Base-by-base conservation (phyloP, 2,113 vertebrate species). In the Leptobrachium ailaonicum region DNA sequence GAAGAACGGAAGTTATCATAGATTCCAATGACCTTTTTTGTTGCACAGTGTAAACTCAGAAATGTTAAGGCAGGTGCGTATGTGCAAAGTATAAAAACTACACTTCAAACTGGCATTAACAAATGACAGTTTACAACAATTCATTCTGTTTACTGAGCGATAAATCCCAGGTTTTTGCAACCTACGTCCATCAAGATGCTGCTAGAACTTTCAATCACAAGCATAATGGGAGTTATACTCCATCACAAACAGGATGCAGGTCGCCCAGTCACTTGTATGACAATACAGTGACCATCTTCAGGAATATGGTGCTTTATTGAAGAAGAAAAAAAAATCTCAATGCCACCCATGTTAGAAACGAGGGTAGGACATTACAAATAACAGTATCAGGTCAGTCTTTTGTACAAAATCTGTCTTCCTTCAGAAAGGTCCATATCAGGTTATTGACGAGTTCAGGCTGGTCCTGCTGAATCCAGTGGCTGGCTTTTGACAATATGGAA, bases 381-480 rank as follows among this genome's bases (percentile, higher is more conserved):
- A 41, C 3, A 80, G 87, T 45, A 83, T 82, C 84, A 66, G 40
- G 79, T 92, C 86, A 93, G 50, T 92, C 88, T 88, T 90, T 92
- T 90, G 93, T 96, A 69, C 94, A 92, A 76, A 93, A 92, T 84
- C 92, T 92, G 82, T 96, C 95, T 89, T 98, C 96, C 86, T 97
- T 97, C 77, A 99, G 92, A 91, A 99, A 99, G 83, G 95, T 98
- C 97, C 97, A 98, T 90, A 98, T 98, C 89, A 99, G 90, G 83
- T 95, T 97, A 90, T 99, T 99, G 70, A 99, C 96, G 62, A 97
- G 95, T 70, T 99, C 95, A 4, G 98, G 96, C 89, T 98, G 96
- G 90, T 99, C 96, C 89, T 99, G 96, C 88, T 99, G 97, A 85
- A 99, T 95, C 97, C 97, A 98, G 41, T 99, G 97, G 69, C 97